Conservation (phyloP, 2,113 vertebrate genomes). For the Paedocypris sp. region DNA sequence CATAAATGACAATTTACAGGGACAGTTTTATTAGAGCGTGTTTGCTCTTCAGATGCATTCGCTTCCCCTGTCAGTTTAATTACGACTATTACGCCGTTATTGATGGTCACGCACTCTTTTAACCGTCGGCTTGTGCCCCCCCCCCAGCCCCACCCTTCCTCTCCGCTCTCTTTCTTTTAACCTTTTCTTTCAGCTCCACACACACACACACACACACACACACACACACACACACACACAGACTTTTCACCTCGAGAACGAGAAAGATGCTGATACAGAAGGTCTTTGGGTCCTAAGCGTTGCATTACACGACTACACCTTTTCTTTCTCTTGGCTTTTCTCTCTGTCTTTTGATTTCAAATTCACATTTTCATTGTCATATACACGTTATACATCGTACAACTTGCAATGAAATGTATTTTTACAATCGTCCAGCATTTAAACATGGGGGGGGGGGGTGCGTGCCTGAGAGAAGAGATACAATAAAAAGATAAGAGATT, state of each 20-base stretch:
- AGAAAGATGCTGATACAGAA: constrained; percentile 24
- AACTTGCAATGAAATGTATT: too few relatives aligned
- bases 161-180: constrained; percentile 4
- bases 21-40: too few relatives aligned
- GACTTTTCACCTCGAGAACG: constrained; percentile 9
- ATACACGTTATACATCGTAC: constrained; percentile 1
- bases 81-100: background rate
- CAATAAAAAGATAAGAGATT: too few relatives aligned
- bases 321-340: constrained; percentile 8
- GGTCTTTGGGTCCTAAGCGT: constrained; percentile 15
- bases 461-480: too few relatives aligned
- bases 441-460: too few relatives aligned
- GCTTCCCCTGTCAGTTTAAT: background rate
- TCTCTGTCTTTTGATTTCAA: background rate
- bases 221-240: constrained; percentile 8
- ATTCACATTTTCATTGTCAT: background rate
- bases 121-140: background rate
- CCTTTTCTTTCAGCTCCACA: constrained; percentile 9
- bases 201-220: constrained; percentile 15
- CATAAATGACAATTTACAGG: too few relatives aligned
- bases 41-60: background rate
- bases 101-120: background rate
- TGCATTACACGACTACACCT: constrained; percentile 12
- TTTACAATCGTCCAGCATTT: too few relatives aligned
- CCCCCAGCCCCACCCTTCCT: background rate